phyloP scores from a whole-genome alignment of 2,113 vertebrate species.

The Mirza zaza region DNA sequence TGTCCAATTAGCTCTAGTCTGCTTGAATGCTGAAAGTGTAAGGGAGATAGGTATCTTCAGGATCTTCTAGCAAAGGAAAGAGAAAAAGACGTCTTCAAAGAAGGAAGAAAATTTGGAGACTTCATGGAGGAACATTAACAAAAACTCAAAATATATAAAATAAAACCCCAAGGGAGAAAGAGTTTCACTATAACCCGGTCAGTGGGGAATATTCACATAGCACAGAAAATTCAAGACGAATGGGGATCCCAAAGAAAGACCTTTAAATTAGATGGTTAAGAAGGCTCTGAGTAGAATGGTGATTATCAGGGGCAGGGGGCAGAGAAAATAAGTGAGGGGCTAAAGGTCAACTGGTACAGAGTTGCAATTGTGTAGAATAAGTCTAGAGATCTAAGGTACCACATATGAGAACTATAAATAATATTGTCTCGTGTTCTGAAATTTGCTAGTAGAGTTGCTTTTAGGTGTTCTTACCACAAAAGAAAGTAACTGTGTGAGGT shows the following conservation, averaged over 20 bases:
- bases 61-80: background rate
- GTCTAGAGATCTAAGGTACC: background rate
- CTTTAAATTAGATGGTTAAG: background rate
- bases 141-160: constrained; percentile 14
- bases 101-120: background rate
- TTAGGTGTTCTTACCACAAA: background rate
- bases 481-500: background rate
- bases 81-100: background rate
- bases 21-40: background rate
- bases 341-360: background rate
- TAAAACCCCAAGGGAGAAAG: background rate
- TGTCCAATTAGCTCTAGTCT: background rate
- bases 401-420: background rate
- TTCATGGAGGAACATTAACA: background rate
- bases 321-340: background rate
- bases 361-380: background rate
- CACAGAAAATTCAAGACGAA: constrained; percentile 19
- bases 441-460: background rate
- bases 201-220: background rate
- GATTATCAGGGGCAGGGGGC: rapidly evolving
- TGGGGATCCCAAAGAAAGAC: background rate
- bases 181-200: background rate
- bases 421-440: background rate
- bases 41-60: background rate
- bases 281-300: background rate